These are phyloP conservation scores for Proales similis DNA, from an alignment of 1,140 invertebrate species.

Conservation along the genomic window DNA sequence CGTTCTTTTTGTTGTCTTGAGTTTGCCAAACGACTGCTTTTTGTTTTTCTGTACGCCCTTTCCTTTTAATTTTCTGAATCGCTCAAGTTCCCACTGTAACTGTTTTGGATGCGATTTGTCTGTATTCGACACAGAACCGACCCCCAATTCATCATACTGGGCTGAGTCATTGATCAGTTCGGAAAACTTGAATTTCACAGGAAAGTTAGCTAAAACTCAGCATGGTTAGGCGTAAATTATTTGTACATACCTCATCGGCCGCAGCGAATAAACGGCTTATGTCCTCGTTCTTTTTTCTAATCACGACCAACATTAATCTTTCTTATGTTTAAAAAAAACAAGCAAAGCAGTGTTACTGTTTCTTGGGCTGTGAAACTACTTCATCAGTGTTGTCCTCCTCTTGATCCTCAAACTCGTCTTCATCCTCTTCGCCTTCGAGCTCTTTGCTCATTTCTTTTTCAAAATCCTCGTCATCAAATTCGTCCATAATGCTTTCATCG, in stretches of 20 bases:
- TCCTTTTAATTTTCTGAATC: not conserved
- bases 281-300: slow-evolving; percentile 17
- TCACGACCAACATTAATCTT: not conserved
- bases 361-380: slow-evolving; percentile 16
- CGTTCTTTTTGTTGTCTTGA: too few relatives aligned
- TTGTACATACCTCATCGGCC: too few relatives aligned
- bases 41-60: not conserved
- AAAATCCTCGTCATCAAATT: slow-evolving; percentile 27
- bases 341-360: not conserved
- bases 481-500: slow-evolving; percentile 16
- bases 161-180: slow-evolving; percentile 29
- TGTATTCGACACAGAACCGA: slow-evolving; percentile 34
- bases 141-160: slow-evolving; percentile 19
- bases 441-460: slow-evolving; percentile 29
- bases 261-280: slow-evolving; percentile 27
- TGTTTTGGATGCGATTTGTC: slow-evolving; percentile 37
- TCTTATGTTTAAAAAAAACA: not conserved
- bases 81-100: slow-evolving; percentile 25
- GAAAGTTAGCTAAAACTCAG: too few relatives aligned
- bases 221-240: too few relatives aligned
- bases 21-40: too few relatives aligned
- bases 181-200: too few relatives aligned
- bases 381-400: not conserved
- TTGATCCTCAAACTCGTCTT: not conserved
- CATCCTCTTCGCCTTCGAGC: slow-evolving; percentile 7